Percentiles rank a stretch among this genome's conserved stretches.
phyloP scores from a whole-genome alignment of 2,113 vertebrate genomes.

The Chrysochloris asiatica region DNA sequence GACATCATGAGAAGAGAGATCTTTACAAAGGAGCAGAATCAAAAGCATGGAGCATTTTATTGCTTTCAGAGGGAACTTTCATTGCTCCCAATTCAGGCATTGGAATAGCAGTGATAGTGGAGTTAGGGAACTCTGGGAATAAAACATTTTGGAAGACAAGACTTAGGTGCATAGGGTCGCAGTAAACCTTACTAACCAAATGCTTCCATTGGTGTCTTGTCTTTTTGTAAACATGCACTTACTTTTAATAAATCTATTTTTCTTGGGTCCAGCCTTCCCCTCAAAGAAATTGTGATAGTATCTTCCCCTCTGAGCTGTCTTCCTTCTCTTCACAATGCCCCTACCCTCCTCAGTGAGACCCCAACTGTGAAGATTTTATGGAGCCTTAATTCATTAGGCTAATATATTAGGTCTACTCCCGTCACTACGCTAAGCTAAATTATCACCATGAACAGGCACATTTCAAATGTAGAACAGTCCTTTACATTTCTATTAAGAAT shows the following conservation, averaged over 20 bases:
- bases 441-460: background rate
- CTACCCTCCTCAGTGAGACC: rapidly evolving
- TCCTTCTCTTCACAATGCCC: background rate
- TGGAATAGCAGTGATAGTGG: background rate
- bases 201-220: background rate
- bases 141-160: background rate
- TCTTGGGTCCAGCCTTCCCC: background rate
- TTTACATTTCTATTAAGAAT: background rate
- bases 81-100: rapidly evolving
- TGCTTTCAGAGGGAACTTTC: background rate
- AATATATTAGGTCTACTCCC: background rate
- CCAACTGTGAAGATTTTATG: background rate
- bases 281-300: background rate
- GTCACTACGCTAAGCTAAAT: background rate
- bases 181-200: background rate
- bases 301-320: rapidly evolving
- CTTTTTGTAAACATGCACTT: no score
- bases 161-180: background rate
- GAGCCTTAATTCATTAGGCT: background rate
- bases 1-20: conserved; percentile 2
- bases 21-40: background rate
- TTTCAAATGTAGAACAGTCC: background rate
- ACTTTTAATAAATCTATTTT: background rate
- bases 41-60: background rate
- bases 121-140: background rate